phyloP scores from a whole-genome alignment of 2,888 invertebrate genomes.

The Lasioglossum marginatum region DNA sequence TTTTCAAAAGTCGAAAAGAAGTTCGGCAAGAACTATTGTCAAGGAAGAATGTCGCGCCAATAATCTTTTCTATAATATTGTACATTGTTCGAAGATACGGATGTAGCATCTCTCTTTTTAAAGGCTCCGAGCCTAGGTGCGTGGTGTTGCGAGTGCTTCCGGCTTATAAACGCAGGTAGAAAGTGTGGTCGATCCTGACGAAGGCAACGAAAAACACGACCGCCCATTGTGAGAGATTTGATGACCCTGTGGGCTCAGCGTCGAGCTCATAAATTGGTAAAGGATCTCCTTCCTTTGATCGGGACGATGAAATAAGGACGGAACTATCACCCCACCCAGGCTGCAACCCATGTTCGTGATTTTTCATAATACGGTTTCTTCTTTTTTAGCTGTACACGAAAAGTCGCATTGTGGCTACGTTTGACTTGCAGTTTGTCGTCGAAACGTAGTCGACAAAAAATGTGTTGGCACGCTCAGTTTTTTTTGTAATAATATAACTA shows the following conservation, averaged over 20 bases:
- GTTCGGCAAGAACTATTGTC: slow-evolving; percentile 7
- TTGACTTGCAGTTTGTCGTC: not conserved
- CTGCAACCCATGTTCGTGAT: slow-evolving; percentile 1
- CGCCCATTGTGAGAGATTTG: slow-evolving; percentile 66
- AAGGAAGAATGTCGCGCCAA: slow-evolving; percentile 13
- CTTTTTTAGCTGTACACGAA: not conserved
- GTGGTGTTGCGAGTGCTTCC: slow-evolving; percentile 74
- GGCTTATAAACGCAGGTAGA: slow-evolving; percentile 74
- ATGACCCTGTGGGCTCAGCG: slow-evolving; percentile 56
- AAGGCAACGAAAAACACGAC: slow-evolving; percentile 74
- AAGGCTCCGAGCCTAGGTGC: slow-evolving; percentile 63
- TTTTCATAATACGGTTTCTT: slow-evolving; percentile 4
- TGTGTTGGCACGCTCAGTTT: not conserved
- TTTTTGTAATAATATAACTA: not conserved
- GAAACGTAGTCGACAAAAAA: not conserved
- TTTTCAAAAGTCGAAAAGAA: not conserved
- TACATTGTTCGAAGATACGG: slow-evolving; percentile 35
- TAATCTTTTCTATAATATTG: slow-evolving; percentile 18
- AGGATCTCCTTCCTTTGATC: slow-evolving; percentile 67
- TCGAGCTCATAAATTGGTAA: slow-evolving; percentile 68
- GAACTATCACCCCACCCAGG: slow-evolving; percentile 26
- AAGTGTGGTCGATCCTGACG: slow-evolving; percentile 66
- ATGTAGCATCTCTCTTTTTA: slow-evolving; percentile 53
- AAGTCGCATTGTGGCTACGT: not conserved
- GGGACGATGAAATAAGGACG: slow-evolving; percentile 34